Evolutionary conservation across 2,797 vertebrate genomes (phyloP).

Genomic region (Sorex maritimensis): DNA sequence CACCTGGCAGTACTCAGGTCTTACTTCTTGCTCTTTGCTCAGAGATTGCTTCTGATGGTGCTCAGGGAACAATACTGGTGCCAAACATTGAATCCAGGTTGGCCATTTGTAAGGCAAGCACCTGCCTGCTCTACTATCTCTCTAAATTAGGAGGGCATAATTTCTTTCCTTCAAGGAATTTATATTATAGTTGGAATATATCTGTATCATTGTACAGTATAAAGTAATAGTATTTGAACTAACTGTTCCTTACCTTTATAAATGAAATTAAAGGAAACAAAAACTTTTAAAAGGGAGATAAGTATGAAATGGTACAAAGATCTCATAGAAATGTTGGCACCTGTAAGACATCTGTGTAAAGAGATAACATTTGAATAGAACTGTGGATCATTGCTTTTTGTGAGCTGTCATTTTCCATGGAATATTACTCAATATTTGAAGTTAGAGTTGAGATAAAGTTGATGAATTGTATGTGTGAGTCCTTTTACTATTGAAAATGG

Average conservation of each 20-base stretch:
- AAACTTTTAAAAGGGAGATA: slow-evolving; percentile 32
- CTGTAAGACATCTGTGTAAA: slow-evolving; percentile 40
- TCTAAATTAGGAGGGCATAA: neutral
- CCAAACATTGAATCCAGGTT: too few relatives aligned
- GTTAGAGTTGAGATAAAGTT: slow-evolving; percentile 52
- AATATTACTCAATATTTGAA: slow-evolving; percentile 59
- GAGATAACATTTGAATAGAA: slow-evolving; percentile 12
- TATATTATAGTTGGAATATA: slow-evolving; percentile 27
- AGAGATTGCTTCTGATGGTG: too few relatives aligned
- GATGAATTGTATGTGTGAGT: slow-evolving; percentile 22
- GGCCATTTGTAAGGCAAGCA: too few relatives aligned
- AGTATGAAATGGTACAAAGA: slow-evolving; percentile 44
- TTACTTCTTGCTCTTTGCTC: too few relatives aligned
- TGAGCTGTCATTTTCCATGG: slow-evolving; percentile 35
- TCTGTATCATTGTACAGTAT: neutral
- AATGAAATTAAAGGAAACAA: neutral
- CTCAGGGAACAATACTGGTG: too few relatives aligned
- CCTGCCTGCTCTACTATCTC: too few relatives aligned
- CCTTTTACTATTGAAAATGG: slow-evolving; percentile 40
- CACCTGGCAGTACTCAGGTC: too few relatives aligned
- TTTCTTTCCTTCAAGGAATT: slow-evolving; percentile 48
- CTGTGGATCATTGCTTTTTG: slow-evolving; percentile 14
- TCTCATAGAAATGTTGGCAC: neutral
- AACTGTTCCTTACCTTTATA: neutral
- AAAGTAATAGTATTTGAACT: slow-evolving; percentile 47